These are phyloP conservation scores for Athalia circularis DNA, from an alignment of 2,888 invertebrate species.

Conservation along the genomic window DNA sequence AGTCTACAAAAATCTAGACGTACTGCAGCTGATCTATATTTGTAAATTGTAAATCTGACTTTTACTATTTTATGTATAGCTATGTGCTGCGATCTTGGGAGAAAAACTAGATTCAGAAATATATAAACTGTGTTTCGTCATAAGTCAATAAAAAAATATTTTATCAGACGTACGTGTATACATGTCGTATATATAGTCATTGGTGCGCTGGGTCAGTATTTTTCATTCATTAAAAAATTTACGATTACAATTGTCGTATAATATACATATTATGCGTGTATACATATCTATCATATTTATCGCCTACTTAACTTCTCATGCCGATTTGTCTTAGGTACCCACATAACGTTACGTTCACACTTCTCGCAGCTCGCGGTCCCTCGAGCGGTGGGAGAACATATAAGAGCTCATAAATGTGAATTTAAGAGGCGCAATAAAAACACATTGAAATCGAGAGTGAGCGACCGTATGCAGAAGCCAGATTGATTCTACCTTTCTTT, in stretches of 20 bases:
- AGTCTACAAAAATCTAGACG: background rate
- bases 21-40: background rate
- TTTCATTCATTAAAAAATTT: slow-evolving; percentile 58
- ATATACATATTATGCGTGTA: slow-evolving; percentile 5
- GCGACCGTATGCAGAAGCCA: slow-evolving; percentile 59
- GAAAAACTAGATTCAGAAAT: slow-evolving; percentile 44
- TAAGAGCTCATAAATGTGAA: slow-evolving; percentile 75
- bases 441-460: slow-evolving; percentile 75
- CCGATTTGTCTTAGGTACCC: slow-evolving; percentile 65
- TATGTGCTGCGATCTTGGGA: background rate
- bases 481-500: slow-evolving; percentile 37
- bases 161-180: too few relatives aligned
- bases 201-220: background rate
- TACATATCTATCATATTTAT: slow-evolving; percentile 66
- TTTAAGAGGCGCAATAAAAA: slow-evolving; percentile 75
- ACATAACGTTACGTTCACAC: slow-evolving; percentile 45
- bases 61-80: too few relatives aligned
- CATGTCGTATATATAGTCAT: too few relatives aligned
- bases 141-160: slow-evolving; percentile 57
- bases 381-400: slow-evolving; percentile 54
- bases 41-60: too few relatives aligned
- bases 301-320: slow-evolving; percentile 64
- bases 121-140: slow-evolving; percentile 50
- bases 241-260: slow-evolving; percentile 62
- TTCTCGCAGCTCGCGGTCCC: slow-evolving; percentile 42